These are phyloP conservation scores for Beris morrisii DNA, from an alignment of 2,888 invertebrate genomes.

Conservation along the genomic window DNA sequence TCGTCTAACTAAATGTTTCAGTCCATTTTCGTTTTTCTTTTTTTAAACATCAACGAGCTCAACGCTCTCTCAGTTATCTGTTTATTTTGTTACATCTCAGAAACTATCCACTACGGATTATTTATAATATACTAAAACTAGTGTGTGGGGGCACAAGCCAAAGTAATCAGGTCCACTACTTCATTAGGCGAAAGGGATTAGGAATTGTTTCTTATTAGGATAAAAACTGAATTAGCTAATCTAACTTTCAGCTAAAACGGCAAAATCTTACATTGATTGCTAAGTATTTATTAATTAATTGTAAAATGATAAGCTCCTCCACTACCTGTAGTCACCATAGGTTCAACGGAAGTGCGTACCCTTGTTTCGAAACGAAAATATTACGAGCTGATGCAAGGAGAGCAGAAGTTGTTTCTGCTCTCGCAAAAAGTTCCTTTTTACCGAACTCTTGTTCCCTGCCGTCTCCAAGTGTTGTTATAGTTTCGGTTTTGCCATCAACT, in stretches of 20 bases:
- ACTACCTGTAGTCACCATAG: constrained; percentile 57
- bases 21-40: no score
- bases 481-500: constrained; percentile 52
- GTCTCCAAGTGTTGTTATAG: constrained; percentile 47
- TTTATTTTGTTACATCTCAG: no score
- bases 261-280: constrained; percentile 29
- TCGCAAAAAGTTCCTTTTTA: neutral
- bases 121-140: no score
- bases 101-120: no score
- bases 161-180: no score
- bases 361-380: constrained; percentile 54
- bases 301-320: constrained; percentile 40
- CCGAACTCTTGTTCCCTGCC: constrained; percentile 18
- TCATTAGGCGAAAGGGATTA: no score
- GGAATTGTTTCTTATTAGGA: no score
- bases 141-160: no score
- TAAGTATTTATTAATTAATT: constrained; percentile 23
- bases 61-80: no score
- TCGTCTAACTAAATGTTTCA: no score
- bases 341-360: constrained; percentile 56
- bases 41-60: no score
- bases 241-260: constrained; percentile 31
- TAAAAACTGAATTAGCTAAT: neutral
- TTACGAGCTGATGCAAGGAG: constrained; percentile 47
- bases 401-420: neutral